Evolutionary conservation across 2,113 vertebrate genomes (phyloP), one percentile per base, ranked within the genome.

Genomic region (Pongo pygmaeus): DNA sequence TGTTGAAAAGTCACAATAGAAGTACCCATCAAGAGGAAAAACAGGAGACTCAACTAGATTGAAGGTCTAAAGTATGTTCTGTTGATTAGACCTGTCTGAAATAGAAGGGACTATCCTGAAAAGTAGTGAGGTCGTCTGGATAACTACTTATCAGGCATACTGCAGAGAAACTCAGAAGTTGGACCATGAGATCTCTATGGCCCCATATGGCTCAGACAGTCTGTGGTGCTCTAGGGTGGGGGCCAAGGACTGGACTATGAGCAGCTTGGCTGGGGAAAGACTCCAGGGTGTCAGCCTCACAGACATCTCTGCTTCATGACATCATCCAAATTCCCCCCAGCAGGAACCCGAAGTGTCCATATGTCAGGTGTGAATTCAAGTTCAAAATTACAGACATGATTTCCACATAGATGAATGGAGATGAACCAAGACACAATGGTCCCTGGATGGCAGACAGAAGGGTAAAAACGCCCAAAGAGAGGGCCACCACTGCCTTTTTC

Each of bases 321-420:
- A 93, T 94, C 90, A 96, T 61, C 52, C 74, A 81, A 46, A 22
- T 57, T 59, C 32, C 59, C 59, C 94, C 30, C 86, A 61, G 92
- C 83, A 86, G 94, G 94, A 43, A 61, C 74, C 86, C 83, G 10
- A 77, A 18, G 78, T 40, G 69, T 96, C 92, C 96, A 96, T 89
- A 97, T 92, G 95, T 86, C 97, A 96, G 78, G n/a, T 55, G 59
- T 50, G 69, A 61, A 75, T 74, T 86, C 97, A 75, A 87, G 89
- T 43, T 67, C 90, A 95, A 98, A 97, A 97, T 46, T 74, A 97
- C 94, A 97, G 83, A 46, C 57, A n/a, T 5, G 1, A 84, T 89
- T 94, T 96, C 70, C 59, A 23, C 81, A 91, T 46, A 96, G 83
- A 52, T 79, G 67, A 89, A 46, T 61, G 74, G 69, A 95, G 74